Base-by-base conservation (phyloP, 2,888 invertebrate species). In the Anarsia innoxiella region DNA sequence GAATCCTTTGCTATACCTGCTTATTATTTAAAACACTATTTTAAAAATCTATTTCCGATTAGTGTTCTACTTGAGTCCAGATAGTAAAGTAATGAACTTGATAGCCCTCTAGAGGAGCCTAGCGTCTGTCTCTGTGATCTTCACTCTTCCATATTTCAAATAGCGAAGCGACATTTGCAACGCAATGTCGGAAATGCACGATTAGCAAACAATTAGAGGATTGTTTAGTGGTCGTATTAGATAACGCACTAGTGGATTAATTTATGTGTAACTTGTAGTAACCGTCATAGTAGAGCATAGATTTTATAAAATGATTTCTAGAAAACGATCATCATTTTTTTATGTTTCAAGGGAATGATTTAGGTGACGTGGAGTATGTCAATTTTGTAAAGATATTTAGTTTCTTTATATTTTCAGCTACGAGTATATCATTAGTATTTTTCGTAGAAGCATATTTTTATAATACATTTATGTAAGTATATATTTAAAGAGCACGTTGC, bases 141-240 rank as follows among this genome's bases (percentile, higher is more conserved):
- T 83, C 83, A 84, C 84, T 84, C 84, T 84, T 84, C 84, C 84
- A 84, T 84, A 59, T 83, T 82, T 80, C 63, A 72, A 74, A 60
- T 59, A 51, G 44, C 44, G 52, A 40, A 59, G 53, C 45, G 50
- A 52, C 41, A 32, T 36, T 27, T 52, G 60, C 62, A 69, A 60
- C 51, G 66, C 61, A 61, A 54, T 65, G 60, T 63, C 61, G 40
- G 48, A n/a, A 26, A 33, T 82, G 83, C 83, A 84, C 83, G 83
- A 74, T 75, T 74, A 72, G 68, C 53, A 62, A 65, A 60, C 56
- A 59, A 55, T 58, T 76, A 75, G 69, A 53, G 52, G 60, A 59
- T 49, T 63, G 56, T 66, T 60, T 71, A 72, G 63, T 56, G 53
- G 50, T 59, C 59, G 57, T 56, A 44, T 58, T 72, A 74, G 74